phyloP scores from a whole-genome alignment of 2,113 vertebrate genomes.

The Ploceus nigricollis region DNA sequence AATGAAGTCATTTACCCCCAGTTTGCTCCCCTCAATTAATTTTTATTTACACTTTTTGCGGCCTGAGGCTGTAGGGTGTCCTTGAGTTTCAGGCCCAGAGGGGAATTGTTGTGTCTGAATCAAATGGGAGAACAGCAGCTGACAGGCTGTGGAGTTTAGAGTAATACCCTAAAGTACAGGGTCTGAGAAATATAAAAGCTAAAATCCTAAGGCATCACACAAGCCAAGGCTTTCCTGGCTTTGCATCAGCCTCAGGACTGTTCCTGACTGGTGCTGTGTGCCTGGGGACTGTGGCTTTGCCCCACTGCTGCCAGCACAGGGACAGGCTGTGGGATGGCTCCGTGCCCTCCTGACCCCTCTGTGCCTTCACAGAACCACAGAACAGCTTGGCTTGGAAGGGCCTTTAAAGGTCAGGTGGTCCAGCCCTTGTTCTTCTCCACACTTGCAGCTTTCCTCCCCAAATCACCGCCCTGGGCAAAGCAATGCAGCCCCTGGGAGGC shows the following conservation, averaged over 20 bases:
- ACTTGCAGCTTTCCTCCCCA: not conserved
- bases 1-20: not conserved
- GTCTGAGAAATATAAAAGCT: not conserved
- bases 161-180: not conserved
- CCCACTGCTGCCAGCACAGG: not conserved
- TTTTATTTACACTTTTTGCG: fast-evolving
- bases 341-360: not conserved
- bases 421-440: not conserved
- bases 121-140: not conserved
- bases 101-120: not conserved
- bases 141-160: not conserved
- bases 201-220: not conserved
- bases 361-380: not conserved
- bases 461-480: not conserved
- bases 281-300: not conserved
- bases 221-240: not conserved
- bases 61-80: not conserved
- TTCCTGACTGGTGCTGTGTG: fast-evolving
- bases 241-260: fast-evolving
- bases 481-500: not conserved
- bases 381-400: not conserved
- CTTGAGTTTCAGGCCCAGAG: not conserved
- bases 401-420: not conserved
- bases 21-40: not conserved
- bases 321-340: not conserved